Evolutionary conservation across 2,888 invertebrate genomes (phyloP), one percentile per base, ranked within the genome.

Genomic region (Aleiodes testaceus): DNA sequence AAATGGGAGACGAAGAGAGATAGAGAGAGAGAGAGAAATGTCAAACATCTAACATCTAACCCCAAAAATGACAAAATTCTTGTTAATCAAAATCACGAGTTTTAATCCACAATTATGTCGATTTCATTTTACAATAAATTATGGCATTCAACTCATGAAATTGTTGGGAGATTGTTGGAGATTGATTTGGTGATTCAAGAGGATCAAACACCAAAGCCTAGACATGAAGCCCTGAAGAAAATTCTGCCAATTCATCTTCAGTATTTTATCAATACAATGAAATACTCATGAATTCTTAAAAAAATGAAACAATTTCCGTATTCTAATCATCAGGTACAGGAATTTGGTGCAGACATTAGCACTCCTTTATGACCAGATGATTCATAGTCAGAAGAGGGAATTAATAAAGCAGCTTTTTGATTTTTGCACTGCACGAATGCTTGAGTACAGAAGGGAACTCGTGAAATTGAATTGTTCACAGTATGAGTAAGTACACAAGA

Each of bases 321-420:
- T 36, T 36, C 7, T 2, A 2, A 30, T 61, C 68, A 68, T 66
- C 59, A 86, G 86, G 47, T 86, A 86, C 74, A 79, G 83, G 6
- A 78, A 79, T 70, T 67, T 86, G 11, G 80, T 84, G 1, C 76
- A 77, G 65, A 79, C 80, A 44, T 81, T 93, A 9, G 91, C 91
- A 66, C 88, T 89, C 12, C 91, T 90, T 74, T 89, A 92, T 75
- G 91, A 92, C 79, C 91, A 91, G 84, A 90, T 91, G 87, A 88
- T 89, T 67, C 92, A 92, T 82, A 89, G 89, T 0, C 92, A 93
- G 85, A 89, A 92, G 79, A 87, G 91, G 59, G 85, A 89, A 0
- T 88, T 89, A 26, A 89, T 92, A 0, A 89, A 89, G 77, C 88
- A 88, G 77, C 82, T 92, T 18, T 89, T 93, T 59, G 92, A 92